Evolutionary conservation across 2,888 invertebrate species (phyloP).

Genomic region (Herminia tarsipennalis): DNA sequence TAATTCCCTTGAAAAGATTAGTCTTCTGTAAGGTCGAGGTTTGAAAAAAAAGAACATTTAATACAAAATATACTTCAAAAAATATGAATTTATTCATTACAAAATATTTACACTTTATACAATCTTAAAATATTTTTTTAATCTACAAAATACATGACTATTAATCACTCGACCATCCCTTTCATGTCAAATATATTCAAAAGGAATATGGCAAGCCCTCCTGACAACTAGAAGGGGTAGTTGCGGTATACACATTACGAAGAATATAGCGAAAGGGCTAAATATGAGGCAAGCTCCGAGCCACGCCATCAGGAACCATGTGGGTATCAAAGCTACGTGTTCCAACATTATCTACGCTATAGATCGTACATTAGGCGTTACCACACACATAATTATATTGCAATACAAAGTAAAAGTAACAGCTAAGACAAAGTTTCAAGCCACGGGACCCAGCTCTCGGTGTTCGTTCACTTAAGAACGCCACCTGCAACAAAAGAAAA

Average conservation of each 20-base stretch:
- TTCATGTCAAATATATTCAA: conserved; percentile 85
- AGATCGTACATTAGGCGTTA: conserved; percentile 38
- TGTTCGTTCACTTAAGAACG: conserved; percentile 71
- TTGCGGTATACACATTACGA: conserved; percentile 89
- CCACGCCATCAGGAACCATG: conserved; percentile 88
- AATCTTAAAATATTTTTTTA: conserved; percentile 41
- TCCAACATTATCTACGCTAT: conserved; percentile 69
- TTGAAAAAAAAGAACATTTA: conserved; percentile 1
- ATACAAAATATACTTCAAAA: conserved; percentile 24
- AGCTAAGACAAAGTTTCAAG: conserved; percentile 44
- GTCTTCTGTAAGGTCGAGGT: too few relatives aligned
- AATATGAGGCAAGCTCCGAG: conserved; percentile 87
- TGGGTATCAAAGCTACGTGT: conserved; percentile 75
- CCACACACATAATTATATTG: conserved; percentile 63
- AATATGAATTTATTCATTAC: conserved; percentile 46
- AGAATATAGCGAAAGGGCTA: conserved; percentile 88
- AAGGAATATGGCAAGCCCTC: conserved; percentile 88
- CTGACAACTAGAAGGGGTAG: conserved; percentile 88
- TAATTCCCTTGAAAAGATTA: too few relatives aligned
- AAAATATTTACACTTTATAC: conserved; percentile 57
- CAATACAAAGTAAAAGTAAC: conserved; percentile 45
- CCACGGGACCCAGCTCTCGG: conserved; percentile 50
- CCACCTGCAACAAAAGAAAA: conserved; percentile 72
- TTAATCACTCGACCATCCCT: conserved; percentile 25
- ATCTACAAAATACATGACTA: conserved; percentile 44